Percentiles rank a stretch among this genome's conserved stretches.
These are phyloP conservation scores for Paralvinella palmiformis DNA, from an alignment of 1,140 invertebrate species.

Conservation along the genomic window DNA sequence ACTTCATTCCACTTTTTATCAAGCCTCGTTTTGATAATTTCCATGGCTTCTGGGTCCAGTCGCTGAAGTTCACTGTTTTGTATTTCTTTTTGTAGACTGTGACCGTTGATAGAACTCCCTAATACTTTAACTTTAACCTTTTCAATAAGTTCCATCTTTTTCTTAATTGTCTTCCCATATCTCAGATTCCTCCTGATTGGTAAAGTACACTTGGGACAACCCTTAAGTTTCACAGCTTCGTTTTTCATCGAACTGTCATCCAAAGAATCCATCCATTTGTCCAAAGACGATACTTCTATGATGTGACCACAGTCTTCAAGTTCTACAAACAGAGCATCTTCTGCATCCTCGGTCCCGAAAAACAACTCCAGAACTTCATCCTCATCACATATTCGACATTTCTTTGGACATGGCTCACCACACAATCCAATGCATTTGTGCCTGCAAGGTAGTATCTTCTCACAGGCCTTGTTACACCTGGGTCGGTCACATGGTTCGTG, in stretches of 20 bases:
- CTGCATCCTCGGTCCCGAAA: slow-evolving; percentile 48
- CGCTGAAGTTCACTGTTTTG: too few species aligned
- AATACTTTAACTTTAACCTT: slow-evolving; percentile 55
- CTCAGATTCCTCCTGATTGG: slow-evolving; percentile 58
- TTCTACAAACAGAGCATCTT: slow-evolving; percentile 51
- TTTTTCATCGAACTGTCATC: slow-evolving; percentile 27
- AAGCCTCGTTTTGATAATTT: too few species aligned
- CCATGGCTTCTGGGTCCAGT: too few species aligned
- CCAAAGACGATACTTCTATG: slow-evolving; percentile 57
- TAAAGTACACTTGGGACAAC: slow-evolving; percentile 61
- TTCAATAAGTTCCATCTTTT: slow-evolving; percentile 54
- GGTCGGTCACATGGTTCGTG: slow-evolving; percentile 55
- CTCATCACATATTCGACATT: slow-evolving; percentile 47
- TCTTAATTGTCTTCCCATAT: slow-evolving; percentile 59
- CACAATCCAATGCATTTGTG: slow-evolving; percentile 60
- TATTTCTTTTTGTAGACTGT: too few species aligned
- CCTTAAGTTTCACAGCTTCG: slow-evolving; percentile 53
- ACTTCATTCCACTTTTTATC: too few species aligned
- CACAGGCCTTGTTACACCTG: slow-evolving; percentile 50
- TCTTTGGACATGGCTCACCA: slow-evolving; percentile 58
- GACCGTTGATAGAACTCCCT: too few species aligned
- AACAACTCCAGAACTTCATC: slow-evolving; percentile 57
- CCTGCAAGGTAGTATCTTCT: slow-evolving; percentile 51
- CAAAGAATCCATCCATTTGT: slow-evolving; percentile 51
- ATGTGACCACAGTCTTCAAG: slow-evolving; percentile 62